A percentile compares a stretch with the other conserved stretches of the same genome.
phyloP scores from a whole-genome alignment of 1,140 invertebrate genomes.

The Papilio polyxenes region DNA sequence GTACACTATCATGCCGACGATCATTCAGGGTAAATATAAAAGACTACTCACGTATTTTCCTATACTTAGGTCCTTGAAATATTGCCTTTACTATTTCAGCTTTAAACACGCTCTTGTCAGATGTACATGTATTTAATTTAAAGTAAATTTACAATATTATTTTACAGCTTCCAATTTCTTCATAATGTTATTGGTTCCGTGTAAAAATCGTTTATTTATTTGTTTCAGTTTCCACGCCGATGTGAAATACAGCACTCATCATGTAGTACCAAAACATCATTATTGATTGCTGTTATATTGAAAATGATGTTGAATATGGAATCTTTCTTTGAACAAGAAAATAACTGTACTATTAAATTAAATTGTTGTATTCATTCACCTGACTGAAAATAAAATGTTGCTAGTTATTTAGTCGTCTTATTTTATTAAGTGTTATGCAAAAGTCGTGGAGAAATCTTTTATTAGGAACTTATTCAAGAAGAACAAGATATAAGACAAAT shows the following conservation, averaged over 20 bases:
- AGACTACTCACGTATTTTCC: background rate
- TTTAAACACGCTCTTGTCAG: no score
- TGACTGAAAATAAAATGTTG: constrained; percentile 5
- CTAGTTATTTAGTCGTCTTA: background rate
- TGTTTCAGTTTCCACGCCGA: constrained; percentile 56
- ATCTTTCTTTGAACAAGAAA: background rate
- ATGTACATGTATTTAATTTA: no score
- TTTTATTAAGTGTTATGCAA: background rate
- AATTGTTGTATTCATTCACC: background rate
- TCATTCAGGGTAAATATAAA: constrained; percentile 64
- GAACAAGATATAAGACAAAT: background rate
- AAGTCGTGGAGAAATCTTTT: background rate
- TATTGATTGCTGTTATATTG: constrained; percentile 30
- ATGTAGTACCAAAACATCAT: constrained; percentile 54
- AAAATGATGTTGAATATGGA: constrained; percentile 1
- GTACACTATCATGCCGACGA: constrained; percentile 80
- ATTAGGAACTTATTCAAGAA: background rate
- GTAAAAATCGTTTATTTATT: background rate
- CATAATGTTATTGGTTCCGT: no score
- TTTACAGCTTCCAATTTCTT: no score
- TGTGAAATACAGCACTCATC: constrained; percentile 57
- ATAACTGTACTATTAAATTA: background rate
- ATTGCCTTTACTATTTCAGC: background rate
- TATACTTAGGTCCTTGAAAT: no score
- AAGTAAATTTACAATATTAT: no score